phyloP scores from a whole-genome alignment of 1,140 invertebrate species.

The Bursaphelenchus mucronatus region DNA sequence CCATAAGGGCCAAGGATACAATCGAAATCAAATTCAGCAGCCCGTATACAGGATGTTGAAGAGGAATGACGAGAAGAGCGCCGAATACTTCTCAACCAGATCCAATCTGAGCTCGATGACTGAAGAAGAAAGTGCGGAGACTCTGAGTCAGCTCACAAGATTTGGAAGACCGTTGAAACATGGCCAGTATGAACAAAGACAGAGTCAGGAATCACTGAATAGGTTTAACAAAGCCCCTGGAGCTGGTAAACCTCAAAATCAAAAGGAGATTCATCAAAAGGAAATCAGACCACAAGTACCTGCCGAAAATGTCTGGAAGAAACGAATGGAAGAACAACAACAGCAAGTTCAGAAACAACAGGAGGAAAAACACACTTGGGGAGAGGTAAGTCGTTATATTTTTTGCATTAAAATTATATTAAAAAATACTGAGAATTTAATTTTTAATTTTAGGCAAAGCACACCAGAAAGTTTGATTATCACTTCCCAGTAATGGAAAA shows the following conservation, averaged over 20 bases:
- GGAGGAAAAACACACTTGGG: conserved; percentile 22
- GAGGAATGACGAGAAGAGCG: conserved; percentile 37
- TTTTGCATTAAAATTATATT: no score
- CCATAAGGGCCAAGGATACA: not conserved
- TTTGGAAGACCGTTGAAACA: not conserved
- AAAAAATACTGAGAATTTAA: no score
- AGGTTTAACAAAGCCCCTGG: conserved; percentile 34
- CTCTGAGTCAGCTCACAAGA: not conserved
- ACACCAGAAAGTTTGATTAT: conserved; percentile 27
- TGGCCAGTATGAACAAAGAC: not conserved
- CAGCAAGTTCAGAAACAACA: conserved; percentile 29
- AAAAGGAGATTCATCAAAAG: not conserved
- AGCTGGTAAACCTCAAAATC: conserved; percentile 18
- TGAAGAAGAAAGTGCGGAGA: not conserved
- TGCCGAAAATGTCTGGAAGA: conserved; percentile 55
- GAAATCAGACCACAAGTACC: conserved; percentile 27
- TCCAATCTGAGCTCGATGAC: conserved; percentile 9
- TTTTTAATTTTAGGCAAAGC: conserved; percentile 23
- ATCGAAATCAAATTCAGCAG: conserved; percentile 5
- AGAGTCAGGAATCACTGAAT: conserved; percentile 1
- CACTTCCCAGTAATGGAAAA: conserved; percentile 29
- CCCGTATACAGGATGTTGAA: conserved; percentile 35
- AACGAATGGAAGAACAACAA: conserved; percentile 52
- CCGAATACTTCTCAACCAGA: conserved; percentile 36
- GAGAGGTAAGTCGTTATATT: conserved; percentile 1